These are phyloP conservation scores for Amphimallon solstitiale DNA, from an alignment of 2,888 invertebrate species.

Conservation along the genomic window DNA sequence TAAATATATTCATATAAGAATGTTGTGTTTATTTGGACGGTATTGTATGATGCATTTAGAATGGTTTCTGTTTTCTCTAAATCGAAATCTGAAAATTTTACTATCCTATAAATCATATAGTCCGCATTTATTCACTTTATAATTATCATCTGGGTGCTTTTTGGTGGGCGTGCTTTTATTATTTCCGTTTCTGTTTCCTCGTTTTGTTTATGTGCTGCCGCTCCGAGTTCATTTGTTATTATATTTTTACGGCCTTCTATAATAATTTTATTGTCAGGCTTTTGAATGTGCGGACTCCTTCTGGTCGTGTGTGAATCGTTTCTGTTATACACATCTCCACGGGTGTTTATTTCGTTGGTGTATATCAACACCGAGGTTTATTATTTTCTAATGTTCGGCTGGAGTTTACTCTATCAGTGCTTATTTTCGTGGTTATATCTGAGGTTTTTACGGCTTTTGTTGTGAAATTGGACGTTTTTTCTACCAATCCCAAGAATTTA, in stretches of 20 bases:
- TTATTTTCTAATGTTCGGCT: constrained; percentile 36
- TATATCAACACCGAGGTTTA: constrained; percentile 36
- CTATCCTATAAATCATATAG: constrained; percentile 38
- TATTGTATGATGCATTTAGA: constrained; percentile 27
- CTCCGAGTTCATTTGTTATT: constrained; percentile 37
- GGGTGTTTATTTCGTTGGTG: constrained; percentile 33
- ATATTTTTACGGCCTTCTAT: constrained; percentile 38
- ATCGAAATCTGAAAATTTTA: constrained; percentile 38
- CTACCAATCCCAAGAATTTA: not conserved
- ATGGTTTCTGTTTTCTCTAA: constrained; percentile 37
- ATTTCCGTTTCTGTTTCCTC: constrained; percentile 51
- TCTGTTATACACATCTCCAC: constrained; percentile 25
- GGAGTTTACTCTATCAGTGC: constrained; percentile 27
- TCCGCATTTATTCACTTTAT: constrained; percentile 41
- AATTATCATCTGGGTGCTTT: constrained; percentile 52
- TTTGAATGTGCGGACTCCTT: constrained; percentile 26
- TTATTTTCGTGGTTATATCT: constrained; percentile 34
- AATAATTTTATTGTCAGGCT: constrained; percentile 38
- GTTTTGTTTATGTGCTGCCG: constrained; percentile 37
- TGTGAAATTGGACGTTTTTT: constrained; percentile 23
- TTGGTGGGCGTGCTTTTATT: constrained; percentile 50
- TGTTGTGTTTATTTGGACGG: too few species aligned
- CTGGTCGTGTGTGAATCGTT: constrained; percentile 27
- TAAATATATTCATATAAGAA: too few species aligned
- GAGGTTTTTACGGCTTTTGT: constrained; percentile 31